Evolutionary conservation across 2,113 vertebrate species (phyloP).

Genomic region (Peromyscus leucopus): DNA sequence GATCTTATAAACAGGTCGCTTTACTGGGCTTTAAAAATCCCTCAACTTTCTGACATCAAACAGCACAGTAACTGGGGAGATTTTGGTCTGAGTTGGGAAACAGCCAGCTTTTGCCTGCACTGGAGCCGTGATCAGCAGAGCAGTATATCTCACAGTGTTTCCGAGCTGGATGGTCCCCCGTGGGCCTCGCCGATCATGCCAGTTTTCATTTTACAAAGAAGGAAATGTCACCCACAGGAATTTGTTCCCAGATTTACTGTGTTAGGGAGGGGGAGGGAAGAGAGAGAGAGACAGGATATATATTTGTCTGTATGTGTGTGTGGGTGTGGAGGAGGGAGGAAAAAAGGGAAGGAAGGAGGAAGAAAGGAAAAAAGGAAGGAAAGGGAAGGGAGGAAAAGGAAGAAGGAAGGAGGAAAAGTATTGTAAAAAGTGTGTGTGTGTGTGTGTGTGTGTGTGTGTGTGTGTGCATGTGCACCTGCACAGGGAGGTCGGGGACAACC

Average conservation of each 20-base stretch:
- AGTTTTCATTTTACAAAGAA: constrained; percentile 59
- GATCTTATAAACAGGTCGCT: neutral
- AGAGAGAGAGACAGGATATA: neutral
- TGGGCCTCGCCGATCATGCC: neutral
- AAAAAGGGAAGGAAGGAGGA: no score
- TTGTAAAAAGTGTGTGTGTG: neutral
- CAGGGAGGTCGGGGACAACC: neutral
- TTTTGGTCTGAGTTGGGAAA: constrained; percentile 41
- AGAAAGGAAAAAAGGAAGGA: neutral
- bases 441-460: neutral
- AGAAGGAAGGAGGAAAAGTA: neutral
- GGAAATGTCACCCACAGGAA: constrained; percentile 36
- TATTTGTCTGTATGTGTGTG: neutral
- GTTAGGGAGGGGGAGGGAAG: neutral
- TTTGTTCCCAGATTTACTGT: constrained; percentile 51
- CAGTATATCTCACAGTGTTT: neutral
- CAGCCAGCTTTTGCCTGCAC: neutral
- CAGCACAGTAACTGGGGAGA: neutral
- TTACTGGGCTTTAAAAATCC: constrained; percentile 26
- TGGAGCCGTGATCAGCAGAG: neutral
- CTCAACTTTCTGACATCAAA: constrained; percentile 15
- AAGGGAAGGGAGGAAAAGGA: neutral
- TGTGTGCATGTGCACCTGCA: neutral
- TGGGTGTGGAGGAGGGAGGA: no score
- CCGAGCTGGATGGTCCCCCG: neutral